Evolutionary conservation across 1,140 invertebrate genomes (phyloP), one percentile per base, ranked within the genome.

Genomic region (Nomia melanderi): DNA sequence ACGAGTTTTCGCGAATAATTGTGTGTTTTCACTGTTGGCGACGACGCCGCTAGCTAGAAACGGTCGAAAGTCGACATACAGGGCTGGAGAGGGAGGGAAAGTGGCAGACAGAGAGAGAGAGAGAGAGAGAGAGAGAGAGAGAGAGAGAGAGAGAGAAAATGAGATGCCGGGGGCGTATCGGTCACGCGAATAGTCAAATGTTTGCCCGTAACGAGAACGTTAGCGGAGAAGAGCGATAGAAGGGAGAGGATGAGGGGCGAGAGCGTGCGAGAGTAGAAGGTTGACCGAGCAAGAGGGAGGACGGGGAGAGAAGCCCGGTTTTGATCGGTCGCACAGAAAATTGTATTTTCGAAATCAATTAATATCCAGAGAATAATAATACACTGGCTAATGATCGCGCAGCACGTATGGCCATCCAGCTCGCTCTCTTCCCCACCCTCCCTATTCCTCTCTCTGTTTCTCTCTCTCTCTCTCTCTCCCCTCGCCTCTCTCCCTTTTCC

Each of bases 341-440:
- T 92, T 91, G 87, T 90, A 88, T 90, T 91, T 91, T 91, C 85
- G 82, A 89, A 91, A 91, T 91, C 87, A 92, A 92, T 92, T 92
- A 90, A 89, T 92, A 90, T 90, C 86, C 87, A 77, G 72, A 82
- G 88, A 89, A 86, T 92, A 89, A 91, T 91, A 92, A 92, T 92
- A 87, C 85, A 87, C 85, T 81, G 82, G 87, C 81, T 91, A 91
- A 92, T 92, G 88, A 92, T 90, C 80, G 86, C 74, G 64, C 82
- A 81, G 39, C 73, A 23, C 75, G 82, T 69, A 74, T 77, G 78
- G 29, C 62, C 74, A 63, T 62, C 65, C 65, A 60, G 63, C 57
- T 66, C 31, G 23, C 60, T 71, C 64, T 59, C 23, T 27, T 66
- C 36, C 62, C 11, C 41, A 39, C 50, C 56, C 33, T 25, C 27